A percentile compares a stretch with the other conserved stretches of the same genome.
phyloP scores from a whole-genome alignment of 2,113 vertebrate genomes.

The Verasper variegatus region DNA sequence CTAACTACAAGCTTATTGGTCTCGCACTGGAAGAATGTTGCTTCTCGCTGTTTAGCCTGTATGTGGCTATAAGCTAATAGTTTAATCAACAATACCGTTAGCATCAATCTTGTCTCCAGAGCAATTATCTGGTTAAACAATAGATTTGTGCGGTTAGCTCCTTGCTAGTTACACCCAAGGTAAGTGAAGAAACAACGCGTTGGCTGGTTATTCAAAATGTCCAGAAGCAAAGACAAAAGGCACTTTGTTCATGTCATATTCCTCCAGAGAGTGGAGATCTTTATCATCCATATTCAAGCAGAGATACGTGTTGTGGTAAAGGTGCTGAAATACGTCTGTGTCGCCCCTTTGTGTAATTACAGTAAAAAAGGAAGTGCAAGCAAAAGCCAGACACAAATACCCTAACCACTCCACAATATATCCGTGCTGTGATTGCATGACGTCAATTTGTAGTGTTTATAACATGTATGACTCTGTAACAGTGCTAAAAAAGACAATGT shows the following conservation, averaged over 20 bases:
- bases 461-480: slow-evolving; percentile 1
- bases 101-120: slow-evolving; percentile 12
- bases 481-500: slow-evolving; percentile 2
- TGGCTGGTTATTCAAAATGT: not conserved
- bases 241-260: not conserved
- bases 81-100: not conserved
- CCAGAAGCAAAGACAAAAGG: not conserved
- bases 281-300: not conserved
- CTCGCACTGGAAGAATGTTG: not conserved
- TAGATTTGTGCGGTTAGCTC: slow-evolving; percentile 29
- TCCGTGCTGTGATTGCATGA: slow-evolving; percentile 18
- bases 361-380: not conserved
- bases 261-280: not conserved
- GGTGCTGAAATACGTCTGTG: not conserved
- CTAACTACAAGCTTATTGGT: slow-evolving; percentile 32
- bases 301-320: not conserved
- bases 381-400: not conserved
- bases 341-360: not conserved
- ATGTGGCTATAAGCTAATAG: not conserved
- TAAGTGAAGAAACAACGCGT: not conserved
- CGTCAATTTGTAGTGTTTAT: not conserved
- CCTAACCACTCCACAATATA: not conserved
- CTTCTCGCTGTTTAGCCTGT: not conserved
- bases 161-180: slow-evolving; percentile 1
- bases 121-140: slow-evolving; percentile 47